A percentile compares a stretch with the other conserved stretches of the same genome.
These are phyloP conservation scores for Eupithecia abbreviata DNA, from an alignment of 2,888 invertebrate species.

Conservation along the genomic window DNA sequence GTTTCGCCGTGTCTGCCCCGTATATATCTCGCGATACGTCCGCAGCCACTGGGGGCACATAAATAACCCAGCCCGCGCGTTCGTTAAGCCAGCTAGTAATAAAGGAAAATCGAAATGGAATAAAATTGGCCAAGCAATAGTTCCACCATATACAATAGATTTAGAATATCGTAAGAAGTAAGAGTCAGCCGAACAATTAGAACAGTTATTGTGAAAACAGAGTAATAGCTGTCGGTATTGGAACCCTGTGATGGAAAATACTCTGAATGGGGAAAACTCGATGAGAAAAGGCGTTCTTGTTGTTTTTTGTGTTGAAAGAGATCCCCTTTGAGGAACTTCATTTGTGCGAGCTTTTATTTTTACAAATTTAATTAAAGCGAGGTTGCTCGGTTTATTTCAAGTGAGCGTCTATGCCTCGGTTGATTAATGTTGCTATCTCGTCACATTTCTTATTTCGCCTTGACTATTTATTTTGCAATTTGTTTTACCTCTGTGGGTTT, in stretches of 20 bases:
- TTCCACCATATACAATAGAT: slow-evolving; percentile 79
- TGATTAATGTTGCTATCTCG: slow-evolving; percentile 58
- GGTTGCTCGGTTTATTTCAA: slow-evolving; percentile 52
- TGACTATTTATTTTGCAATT: slow-evolving; percentile 50
- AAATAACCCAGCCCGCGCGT: slow-evolving; percentile 81
- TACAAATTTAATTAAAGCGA: slow-evolving; percentile 72
- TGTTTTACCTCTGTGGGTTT: slow-evolving; percentile 79
- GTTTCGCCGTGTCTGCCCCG: slow-evolving; percentile 72
- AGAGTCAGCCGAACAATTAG: slow-evolving; percentile 76
- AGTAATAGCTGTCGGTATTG: slow-evolving; percentile 73
- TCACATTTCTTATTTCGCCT: slow-evolving; percentile 49
- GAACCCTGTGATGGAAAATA: slow-evolving; percentile 70
- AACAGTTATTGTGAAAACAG: slow-evolving; percentile 73
- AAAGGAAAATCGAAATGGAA: slow-evolving; percentile 84
- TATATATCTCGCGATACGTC: slow-evolving; percentile 81
- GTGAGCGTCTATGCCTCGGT: slow-evolving; percentile 51
- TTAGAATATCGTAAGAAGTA: slow-evolving; percentile 70
- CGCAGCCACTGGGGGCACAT: slow-evolving; percentile 82
- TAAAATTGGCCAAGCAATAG: slow-evolving; percentile 82
- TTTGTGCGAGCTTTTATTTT: slow-evolving; percentile 68
- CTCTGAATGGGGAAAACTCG: slow-evolving; percentile 70
- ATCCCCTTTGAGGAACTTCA: slow-evolving; percentile 64
- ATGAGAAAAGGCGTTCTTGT: slow-evolving; percentile 64
- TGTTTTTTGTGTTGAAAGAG: slow-evolving; percentile 66
- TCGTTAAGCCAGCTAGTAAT: slow-evolving; percentile 83